These are phyloP conservation scores for Agrotis ipsilon DNA, from an alignment of 2,888 invertebrate genomes.

Conservation along the genomic window DNA sequence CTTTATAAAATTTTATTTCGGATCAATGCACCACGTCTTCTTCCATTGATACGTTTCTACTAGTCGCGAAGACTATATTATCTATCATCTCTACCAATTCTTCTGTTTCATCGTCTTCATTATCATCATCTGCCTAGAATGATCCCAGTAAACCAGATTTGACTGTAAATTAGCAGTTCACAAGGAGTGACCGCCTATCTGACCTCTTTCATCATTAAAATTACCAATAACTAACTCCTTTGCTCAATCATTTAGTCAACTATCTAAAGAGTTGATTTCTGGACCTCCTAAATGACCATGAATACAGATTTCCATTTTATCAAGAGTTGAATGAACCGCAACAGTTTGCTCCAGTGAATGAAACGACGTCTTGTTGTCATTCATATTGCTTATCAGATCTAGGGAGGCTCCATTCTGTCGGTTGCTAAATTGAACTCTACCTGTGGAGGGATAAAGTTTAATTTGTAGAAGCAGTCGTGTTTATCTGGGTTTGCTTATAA, in stretches of 20 bases:
- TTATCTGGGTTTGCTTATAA: conserved; percentile 12
- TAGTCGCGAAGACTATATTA: too few species aligned
- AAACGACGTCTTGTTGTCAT: conserved; percentile 43
- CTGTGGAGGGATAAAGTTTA: rapidly evolving
- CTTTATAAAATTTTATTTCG: not conserved
- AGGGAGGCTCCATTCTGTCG: conserved; percentile 1
- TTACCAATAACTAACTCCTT: conserved; percentile 2
- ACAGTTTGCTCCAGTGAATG: conserved; percentile 44
- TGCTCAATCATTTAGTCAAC: conserved; percentile 17
- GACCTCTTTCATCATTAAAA: not conserved
- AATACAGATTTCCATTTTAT: conserved; percentile 49
- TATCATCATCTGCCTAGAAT: too few species aligned
- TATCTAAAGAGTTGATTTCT: conserved; percentile 22
- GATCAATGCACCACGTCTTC: not conserved
- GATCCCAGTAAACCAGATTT: too few species aligned
- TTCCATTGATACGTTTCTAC: not conserved
- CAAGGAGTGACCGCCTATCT: too few species aligned
- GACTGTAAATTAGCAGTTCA: too few species aligned
- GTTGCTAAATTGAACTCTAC: not conserved
- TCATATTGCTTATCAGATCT: conserved; percentile 41
- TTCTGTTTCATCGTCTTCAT: not conserved
- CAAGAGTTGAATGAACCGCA: conserved; percentile 44
- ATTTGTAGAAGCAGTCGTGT: not conserved
- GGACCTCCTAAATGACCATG: conserved; percentile 28
- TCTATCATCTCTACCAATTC: not conserved